Evolutionary conservation across 1,140 invertebrate genomes (phyloP).

Genomic region (Drosophila grimshawi): DNA sequence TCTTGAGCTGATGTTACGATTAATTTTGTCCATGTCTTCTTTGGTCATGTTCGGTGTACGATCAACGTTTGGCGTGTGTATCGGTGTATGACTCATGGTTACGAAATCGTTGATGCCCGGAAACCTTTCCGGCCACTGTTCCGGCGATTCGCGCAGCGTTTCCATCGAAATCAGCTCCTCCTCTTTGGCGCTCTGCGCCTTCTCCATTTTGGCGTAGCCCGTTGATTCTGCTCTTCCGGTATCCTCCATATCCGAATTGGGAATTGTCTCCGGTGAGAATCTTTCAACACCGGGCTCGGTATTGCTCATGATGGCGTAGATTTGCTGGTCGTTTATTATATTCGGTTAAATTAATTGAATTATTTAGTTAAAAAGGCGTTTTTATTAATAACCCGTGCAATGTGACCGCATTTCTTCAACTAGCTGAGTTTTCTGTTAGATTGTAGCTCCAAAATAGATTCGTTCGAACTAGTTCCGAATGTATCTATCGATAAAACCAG

Average conservation of each 20-base stretch:
- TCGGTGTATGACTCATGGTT: slow-evolving; percentile 85
- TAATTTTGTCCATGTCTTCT: slow-evolving; percentile 90
- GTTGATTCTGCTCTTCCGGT: neutral
- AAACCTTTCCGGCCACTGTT: slow-evolving; percentile 97
- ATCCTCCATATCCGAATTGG: slow-evolving; percentile 4
- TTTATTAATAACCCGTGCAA: slow-evolving; percentile 30
- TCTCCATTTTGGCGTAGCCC: neutral
- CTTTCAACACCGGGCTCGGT: slow-evolving; percentile 39
- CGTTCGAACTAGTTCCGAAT: slow-evolving; percentile 6
- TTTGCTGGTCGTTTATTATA: neutral
- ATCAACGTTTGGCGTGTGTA: slow-evolving; percentile 86
- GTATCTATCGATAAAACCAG: neutral
- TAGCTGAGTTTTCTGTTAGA: slow-evolving; percentile 39
- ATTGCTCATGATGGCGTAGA: slow-evolving; percentile 7
- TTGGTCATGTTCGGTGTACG: slow-evolving; percentile 87
- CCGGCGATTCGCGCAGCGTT: slow-evolving; percentile 95
- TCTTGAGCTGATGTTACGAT: slow-evolving; percentile 86
- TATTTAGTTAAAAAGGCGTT: slow-evolving; percentile 40
- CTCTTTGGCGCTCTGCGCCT: slow-evolving; percentile 26
- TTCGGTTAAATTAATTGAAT: slow-evolving; percentile 28
- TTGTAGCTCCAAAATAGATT: slow-evolving; percentile 3
- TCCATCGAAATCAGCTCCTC: slow-evolving; percentile 91
- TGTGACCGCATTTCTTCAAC: slow-evolving; percentile 34
- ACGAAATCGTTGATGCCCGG: slow-evolving; percentile 91
- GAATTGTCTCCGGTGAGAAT: slow-evolving; percentile 28